Conservation (phyloP, 2,797 vertebrate species). For the Cephalopachus bancanus region DNA sequence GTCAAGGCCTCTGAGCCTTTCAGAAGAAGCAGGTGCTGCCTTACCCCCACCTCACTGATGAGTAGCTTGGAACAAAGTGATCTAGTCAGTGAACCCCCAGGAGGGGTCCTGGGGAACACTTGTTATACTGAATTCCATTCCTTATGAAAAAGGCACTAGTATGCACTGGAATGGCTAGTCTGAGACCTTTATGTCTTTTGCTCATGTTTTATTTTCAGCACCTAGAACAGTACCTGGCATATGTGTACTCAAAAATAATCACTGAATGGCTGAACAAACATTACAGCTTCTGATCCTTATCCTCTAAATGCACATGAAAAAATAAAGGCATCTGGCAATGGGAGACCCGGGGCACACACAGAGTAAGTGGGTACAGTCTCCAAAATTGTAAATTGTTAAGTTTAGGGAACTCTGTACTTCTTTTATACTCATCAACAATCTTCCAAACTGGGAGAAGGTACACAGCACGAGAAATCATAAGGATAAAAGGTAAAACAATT, state of each 20-base stretch:
- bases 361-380: neutral
- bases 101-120: neutral
- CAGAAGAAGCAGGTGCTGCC: neutral
- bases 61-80: neutral
- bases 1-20: neutral
- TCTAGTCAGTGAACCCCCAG: neutral
- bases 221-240: neutral
- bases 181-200: neutral
- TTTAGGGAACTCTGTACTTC: neutral
- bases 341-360: neutral
- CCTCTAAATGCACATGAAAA: neutral
- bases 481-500: neutral
- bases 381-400: neutral
- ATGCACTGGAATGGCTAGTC: neutral
- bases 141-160: neutral
- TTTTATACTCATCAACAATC: neutral
- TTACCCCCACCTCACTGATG: neutral
- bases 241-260: neutral
- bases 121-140: neutral
- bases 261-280: neutral
- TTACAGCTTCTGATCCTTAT: neutral
- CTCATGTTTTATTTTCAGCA: neutral
- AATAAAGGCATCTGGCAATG: neutral
- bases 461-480: neutral
- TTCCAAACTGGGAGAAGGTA: neutral